A percentile compares a stretch with the other conserved stretches of the same genome.
Conservation (phyloP, 2,888 invertebrate genomes). For the Acleris sparsana region DNA sequence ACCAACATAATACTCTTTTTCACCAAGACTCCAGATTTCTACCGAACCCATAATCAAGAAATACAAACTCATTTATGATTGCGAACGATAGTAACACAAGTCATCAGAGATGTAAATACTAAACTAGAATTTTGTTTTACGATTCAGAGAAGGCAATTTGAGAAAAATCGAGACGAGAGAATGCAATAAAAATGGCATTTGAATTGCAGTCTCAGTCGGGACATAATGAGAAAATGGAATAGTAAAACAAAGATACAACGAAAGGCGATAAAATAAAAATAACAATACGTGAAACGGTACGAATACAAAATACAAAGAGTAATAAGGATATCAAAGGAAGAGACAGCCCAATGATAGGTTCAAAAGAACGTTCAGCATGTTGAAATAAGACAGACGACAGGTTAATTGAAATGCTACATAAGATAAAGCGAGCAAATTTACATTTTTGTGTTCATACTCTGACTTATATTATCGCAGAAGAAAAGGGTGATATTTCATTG, state of each 20-base stretch:
- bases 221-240: conserved; percentile 5
- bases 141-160: background rate
- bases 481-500: conserved; percentile 45
- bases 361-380: too few species aligned
- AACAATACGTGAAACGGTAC: background rate
- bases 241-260: background rate
- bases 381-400: background rate
- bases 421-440: conserved; percentile 6
- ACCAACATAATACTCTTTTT: too few species aligned
- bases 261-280: background rate
- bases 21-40: background rate
- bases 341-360: too few species aligned
- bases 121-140: background rate
- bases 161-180: background rate
- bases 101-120: conserved; percentile 14
- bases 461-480: conserved; percentile 36
- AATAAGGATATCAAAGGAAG: background rate
- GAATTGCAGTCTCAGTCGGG: conserved; percentile 1
- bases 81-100: background rate
- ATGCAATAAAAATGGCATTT: conserved; percentile 6
- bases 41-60: conserved; percentile 1
- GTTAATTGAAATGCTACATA: conserved; percentile 12
- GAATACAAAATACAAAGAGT: background rate
- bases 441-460: conserved; percentile 6
- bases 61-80: conserved; percentile 7